A percentile compares a stretch with the other conserved stretches of the same genome.
Evolutionary conservation across 2,113 vertebrate genomes (phyloP).

Genomic region (Epinephelus cyanopodus): DNA sequence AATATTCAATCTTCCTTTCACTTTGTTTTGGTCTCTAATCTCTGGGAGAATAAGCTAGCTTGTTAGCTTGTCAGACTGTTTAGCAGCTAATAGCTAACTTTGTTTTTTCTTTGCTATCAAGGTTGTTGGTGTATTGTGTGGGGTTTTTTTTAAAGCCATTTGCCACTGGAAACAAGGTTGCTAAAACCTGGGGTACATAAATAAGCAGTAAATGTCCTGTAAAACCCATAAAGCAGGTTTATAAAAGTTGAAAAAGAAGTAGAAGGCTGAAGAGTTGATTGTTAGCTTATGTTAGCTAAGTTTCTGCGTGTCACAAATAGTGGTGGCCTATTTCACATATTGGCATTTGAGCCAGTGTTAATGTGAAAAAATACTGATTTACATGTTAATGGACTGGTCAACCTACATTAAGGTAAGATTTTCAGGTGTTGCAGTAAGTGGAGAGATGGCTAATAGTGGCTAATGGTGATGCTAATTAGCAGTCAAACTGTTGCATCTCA

Average conservation of each 20-base stretch:
- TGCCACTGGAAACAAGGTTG: neutral
- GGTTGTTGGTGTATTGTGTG: neutral
- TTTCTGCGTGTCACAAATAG: neutral
- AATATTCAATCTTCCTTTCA: neutral
- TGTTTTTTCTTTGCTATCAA: neutral
- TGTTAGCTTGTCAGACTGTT: neutral
- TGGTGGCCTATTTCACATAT: neutral
- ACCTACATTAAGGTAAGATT: neutral
- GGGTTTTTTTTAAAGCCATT: neutral
- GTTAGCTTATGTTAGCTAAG: neutral
- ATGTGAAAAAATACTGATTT: neutral
- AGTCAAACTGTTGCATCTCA: neutral
- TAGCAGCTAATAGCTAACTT: neutral
- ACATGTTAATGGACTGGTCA: neutral
- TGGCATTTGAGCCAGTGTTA: neutral
- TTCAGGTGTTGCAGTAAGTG: neutral
- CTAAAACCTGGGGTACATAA: neutral
- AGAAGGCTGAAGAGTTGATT: neutral
- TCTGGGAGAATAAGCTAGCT: neutral
- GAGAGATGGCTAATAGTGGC: neutral
- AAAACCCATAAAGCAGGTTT: neutral
- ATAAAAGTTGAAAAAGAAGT: neutral
- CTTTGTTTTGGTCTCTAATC: neutral
- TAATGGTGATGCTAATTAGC: neutral
- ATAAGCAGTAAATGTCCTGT: neutral